These are phyloP conservation scores for Donacobius atricapilla DNA, from an alignment of 2,113 vertebrate genomes.

Conservation along the genomic window DNA sequence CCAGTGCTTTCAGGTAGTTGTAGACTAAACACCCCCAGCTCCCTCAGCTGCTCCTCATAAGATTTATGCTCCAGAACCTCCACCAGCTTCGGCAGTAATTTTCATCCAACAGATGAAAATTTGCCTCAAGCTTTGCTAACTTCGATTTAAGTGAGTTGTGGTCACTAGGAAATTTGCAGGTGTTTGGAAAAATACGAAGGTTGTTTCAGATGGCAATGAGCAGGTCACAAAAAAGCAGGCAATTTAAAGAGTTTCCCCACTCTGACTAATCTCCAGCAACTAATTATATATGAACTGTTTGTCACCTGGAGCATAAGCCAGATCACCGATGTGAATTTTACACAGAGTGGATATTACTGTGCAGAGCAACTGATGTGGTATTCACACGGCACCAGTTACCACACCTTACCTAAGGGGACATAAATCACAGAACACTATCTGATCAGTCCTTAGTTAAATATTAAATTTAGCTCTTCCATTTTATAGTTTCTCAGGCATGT, in stretches of 20 bases:
- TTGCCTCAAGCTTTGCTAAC: neutral
- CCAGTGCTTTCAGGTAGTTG: neutral
- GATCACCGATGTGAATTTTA: neutral
- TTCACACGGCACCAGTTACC: neutral
- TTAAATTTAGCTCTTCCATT: neutral
- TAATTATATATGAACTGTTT: neutral
- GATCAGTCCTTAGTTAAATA: neutral
- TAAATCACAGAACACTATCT: neutral
- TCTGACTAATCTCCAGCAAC: neutral
- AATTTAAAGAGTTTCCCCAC: neutral
- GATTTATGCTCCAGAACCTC: neutral
- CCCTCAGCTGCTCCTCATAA: neutral
- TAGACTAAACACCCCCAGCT: neutral
- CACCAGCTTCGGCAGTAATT: neutral
- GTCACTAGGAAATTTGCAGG: neutral
- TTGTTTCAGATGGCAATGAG: neutral
- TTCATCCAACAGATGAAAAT: neutral
- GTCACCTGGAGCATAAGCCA: neutral
- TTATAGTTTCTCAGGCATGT: neutral
- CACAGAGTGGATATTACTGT: neutral
- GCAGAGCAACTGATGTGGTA: neutral
- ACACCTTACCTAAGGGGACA: neutral
- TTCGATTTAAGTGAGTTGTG: neutral
- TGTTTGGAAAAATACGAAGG: neutral
- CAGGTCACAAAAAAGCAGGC: neutral